phyloP scores from a whole-genome alignment of 2,797 vertebrate genomes.

The Ispidina picta region DNA sequence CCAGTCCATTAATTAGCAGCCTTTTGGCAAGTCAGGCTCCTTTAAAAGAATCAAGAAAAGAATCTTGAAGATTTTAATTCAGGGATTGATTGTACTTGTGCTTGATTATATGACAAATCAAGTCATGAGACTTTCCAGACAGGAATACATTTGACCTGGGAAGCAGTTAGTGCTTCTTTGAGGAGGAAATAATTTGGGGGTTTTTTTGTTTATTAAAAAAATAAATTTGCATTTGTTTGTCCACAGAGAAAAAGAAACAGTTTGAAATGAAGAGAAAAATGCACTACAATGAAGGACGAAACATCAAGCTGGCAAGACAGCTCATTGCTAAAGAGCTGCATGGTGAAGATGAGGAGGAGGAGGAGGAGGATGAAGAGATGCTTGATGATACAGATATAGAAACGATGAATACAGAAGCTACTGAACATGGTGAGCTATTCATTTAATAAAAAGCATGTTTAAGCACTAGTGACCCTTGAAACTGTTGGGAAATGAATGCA shows the following conservation, averaged over 20 bases:
- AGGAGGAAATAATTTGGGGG: neutral
- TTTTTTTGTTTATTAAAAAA: neutral
- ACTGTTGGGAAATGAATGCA: neutral
- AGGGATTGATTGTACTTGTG: neutral
- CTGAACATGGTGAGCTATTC: conserved; percentile 52
- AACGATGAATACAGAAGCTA: conserved; percentile 85
- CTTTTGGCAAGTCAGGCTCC: neutral
- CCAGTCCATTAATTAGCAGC: neutral
- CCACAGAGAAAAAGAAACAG: conserved; percentile 90
- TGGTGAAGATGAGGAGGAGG: conserved; percentile 84
- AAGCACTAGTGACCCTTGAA: neutral
- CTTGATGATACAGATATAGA: conserved; percentile 85
- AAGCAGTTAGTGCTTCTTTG: neutral
- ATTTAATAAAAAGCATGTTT: neutral
- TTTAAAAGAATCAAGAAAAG: neutral
- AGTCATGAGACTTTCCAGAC: neutral
- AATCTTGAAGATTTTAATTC: neutral
- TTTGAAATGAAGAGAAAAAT: conserved; percentile 98
- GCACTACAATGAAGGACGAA: conserved; percentile 96
- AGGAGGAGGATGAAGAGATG: conserved; percentile 85
- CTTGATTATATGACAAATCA: neutral
- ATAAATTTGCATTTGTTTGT: neutral
- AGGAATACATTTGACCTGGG: neutral
- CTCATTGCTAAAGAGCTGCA: conserved; percentile 93
- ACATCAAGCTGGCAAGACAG: conserved; percentile 95